Conservation (phyloP, 2,888 invertebrate species). For the Sphinx pinastri region DNA sequence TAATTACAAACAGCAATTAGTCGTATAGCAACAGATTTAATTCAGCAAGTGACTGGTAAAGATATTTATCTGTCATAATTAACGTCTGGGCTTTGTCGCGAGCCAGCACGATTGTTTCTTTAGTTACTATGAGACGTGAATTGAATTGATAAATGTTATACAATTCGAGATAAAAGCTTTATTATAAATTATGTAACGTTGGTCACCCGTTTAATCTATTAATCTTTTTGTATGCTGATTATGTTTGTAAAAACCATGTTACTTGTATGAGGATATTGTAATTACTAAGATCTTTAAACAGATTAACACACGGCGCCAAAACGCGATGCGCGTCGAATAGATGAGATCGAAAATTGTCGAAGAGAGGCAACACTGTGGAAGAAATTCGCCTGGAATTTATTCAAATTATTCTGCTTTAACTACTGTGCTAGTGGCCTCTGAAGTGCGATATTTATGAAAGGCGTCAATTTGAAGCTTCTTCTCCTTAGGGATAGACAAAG, state of each 20-base stretch:
- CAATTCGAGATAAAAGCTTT: constrained; percentile 43
- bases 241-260: constrained; percentile 11
- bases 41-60: constrained; percentile 12
- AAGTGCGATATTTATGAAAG: too few species aligned
- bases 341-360: too few species aligned
- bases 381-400: too few species aligned
- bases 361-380: too few species aligned
- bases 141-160: constrained; percentile 42
- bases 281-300: neutral
- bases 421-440: too few species aligned
- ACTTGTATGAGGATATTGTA: constrained; percentile 2
- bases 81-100: constrained; percentile 19
- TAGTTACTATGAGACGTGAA: constrained; percentile 34
- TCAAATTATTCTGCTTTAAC: too few species aligned
- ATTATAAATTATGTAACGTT: constrained; percentile 19
- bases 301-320: neutral
- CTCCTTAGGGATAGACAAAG: too few species aligned
- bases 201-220: constrained; percentile 21
- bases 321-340: too few species aligned
- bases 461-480: too few species aligned
- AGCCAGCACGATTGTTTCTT: constrained; percentile 12
- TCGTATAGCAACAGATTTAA: constrained; percentile 23
- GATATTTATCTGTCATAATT: constrained; percentile 36
- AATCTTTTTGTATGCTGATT: constrained; percentile 12
- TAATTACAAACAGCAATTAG: neutral